phyloP scores from a whole-genome alignment of 92 coral and sea anemone species.

The Virgularia gustaviana region DNA sequence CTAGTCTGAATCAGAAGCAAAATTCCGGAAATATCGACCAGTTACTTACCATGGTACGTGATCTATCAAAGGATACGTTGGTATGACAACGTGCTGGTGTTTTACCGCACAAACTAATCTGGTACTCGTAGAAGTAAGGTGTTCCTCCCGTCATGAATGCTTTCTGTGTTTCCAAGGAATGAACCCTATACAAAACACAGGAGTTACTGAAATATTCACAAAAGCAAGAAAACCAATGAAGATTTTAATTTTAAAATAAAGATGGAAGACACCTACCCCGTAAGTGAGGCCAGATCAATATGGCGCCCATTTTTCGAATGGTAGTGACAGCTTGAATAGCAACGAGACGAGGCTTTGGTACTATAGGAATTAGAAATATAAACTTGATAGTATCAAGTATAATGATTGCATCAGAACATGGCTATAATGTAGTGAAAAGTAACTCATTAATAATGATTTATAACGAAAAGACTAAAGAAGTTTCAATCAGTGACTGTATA shows the following conservation, averaged over 20 bases:
- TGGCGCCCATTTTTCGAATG: constrained; percentile 16
- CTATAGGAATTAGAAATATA: neutral
- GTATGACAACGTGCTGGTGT: constrained; percentile 68
- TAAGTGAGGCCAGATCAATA: neutral
- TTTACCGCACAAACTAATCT: constrained; percentile 73
- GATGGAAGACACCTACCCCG: constrained; percentile 7
- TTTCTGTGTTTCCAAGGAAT: constrained; percentile 26
- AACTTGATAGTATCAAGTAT: neutral
- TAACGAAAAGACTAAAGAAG: too few relatives aligned
- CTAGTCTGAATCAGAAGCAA: too few relatives aligned
- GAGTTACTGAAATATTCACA: neutral
- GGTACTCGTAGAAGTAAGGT: constrained; percentile 76
- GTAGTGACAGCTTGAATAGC: constrained; percentile 25
- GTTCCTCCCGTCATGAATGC: constrained; percentile 89
- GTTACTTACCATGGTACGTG: too few relatives aligned
- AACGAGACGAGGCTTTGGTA: constrained; percentile 1
- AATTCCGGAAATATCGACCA: too few relatives aligned
- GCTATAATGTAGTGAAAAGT: too few relatives aligned
- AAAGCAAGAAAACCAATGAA: neutral
- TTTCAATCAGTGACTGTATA: too few relatives aligned
- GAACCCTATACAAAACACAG: too few relatives aligned
- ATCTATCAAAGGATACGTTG: constrained; percentile 66
- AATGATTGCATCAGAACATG: too few relatives aligned
- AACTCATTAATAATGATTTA: too few relatives aligned
- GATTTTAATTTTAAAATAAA: neutral